Evolutionary conservation across 2,797 vertebrate genomes (phyloP).

Genomic region (Menidia menidia): DNA sequence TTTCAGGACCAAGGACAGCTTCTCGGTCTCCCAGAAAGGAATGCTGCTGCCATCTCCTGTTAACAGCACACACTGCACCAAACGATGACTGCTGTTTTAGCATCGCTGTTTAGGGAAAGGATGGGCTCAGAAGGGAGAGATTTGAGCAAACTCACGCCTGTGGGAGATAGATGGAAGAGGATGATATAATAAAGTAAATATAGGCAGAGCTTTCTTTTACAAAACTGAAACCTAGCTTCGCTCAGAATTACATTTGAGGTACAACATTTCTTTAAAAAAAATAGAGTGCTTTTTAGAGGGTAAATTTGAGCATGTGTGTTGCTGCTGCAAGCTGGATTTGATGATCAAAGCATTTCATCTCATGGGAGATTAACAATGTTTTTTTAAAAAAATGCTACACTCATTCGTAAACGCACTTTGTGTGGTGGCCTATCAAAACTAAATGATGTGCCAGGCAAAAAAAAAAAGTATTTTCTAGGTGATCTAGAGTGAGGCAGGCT

Average conservation of each 20-base stretch:
- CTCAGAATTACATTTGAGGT: not conserved
- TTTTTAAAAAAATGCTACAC: not conserved
- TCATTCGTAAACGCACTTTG: not conserved
- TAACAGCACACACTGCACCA: slow-evolving; percentile 14
- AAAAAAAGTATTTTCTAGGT: not conserved
- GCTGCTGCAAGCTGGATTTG: not conserved
- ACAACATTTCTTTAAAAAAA: not conserved
- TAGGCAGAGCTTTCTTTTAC: too few relatives aligned
- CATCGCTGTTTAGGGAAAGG: not conserved
- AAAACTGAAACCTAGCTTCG: not conserved
- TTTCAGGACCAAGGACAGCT: slow-evolving; percentile 77
- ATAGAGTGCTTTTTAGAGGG: not conserved
- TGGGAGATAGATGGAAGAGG: not conserved
- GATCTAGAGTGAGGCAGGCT: not conserved
- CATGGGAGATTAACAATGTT: not conserved
- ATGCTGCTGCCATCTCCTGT: slow-evolving; percentile 78
- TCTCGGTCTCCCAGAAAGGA: slow-evolving; percentile 43
- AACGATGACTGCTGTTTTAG: not conserved
- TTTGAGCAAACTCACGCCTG: not conserved
- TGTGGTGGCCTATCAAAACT: not conserved
- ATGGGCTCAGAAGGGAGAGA: not conserved
- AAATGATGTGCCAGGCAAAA: not conserved
- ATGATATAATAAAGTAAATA: not conserved
- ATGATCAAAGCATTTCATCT: not conserved
- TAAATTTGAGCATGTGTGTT: not conserved